Percentiles rank a stretch among this genome's conserved stretches.
Conservation (phyloP, 2,888 invertebrate species). For the Strigamia crassipes region DNA sequence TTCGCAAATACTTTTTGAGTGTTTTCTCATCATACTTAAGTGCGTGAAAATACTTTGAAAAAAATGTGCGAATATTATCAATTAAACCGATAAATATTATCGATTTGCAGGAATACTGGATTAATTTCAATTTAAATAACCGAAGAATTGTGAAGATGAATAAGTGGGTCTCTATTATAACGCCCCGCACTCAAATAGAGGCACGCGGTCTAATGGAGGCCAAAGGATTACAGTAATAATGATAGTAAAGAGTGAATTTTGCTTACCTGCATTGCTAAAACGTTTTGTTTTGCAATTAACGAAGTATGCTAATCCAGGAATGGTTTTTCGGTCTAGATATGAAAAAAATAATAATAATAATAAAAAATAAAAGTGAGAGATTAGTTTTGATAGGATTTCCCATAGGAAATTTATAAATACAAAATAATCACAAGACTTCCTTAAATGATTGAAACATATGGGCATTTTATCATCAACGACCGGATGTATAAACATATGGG, state of each 20-base stretch:
- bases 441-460: neutral
- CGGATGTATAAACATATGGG: neutral
- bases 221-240: no score
- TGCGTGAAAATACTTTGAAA: no score
- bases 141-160: no score
- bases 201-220: no score
- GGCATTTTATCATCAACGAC: neutral
- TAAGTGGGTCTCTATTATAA: no score
- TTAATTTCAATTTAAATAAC: no score
- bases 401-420: neutral
- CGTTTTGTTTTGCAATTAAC: neutral
- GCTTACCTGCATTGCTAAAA: neutral
- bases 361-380: neutral
- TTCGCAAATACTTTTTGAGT: no score
- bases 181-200: no score
- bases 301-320: neutral
- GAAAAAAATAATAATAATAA: neutral
- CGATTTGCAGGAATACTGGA: no score
- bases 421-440: slow-evolving; percentile 11
- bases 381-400: slow-evolving; percentile 12
- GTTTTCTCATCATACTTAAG: no score
- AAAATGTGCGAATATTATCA: no score
- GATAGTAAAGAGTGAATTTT: neutral
- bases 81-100: no score
- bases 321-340: neutral